Percentiles rank a stretch among this genome's conserved stretches.
Conservation (phyloP, 2,888 invertebrate genomes). For the Sphaeridia pumilis region DNA sequence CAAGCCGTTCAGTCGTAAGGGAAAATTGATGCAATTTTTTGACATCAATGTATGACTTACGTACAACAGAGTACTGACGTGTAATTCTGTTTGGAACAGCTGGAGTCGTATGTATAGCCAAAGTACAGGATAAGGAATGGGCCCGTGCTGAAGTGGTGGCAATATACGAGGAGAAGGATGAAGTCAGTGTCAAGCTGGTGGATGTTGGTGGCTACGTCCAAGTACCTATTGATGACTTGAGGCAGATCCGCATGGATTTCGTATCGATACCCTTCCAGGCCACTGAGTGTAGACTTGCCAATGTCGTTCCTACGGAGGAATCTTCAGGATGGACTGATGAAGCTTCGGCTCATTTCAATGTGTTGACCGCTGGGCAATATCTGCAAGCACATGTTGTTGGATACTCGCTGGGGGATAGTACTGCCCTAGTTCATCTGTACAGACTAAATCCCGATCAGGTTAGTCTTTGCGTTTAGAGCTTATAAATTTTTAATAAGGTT, state of each 20-base stretch:
- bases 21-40: too few species aligned
- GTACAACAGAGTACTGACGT: too few species aligned
- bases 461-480: too few species aligned
- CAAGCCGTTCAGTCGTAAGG: slow-evolving; percentile 60
- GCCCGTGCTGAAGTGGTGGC: slow-evolving; percentile 71
- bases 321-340: slow-evolving; percentile 57
- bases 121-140: slow-evolving; percentile 67
- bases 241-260: slow-evolving; percentile 88
- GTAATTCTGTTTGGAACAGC: too few species aligned
- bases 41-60: slow-evolving; percentile 2
- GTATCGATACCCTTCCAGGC: slow-evolving; percentile 94
- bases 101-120: slow-evolving; percentile 80
- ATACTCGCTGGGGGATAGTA: slow-evolving; percentile 58
- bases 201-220: slow-evolving; percentile 90
- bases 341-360: slow-evolving; percentile 63
- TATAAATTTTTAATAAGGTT: slow-evolving; percentile 16
- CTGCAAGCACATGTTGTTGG: slow-evolving; percentile 80
- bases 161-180: slow-evolving; percentile 49
- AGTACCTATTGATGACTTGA: slow-evolving; percentile 61
- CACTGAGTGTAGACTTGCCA: slow-evolving; percentile 85
- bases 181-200: slow-evolving; percentile 66
- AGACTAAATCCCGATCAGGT: slow-evolving; percentile 61
- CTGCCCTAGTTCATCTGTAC: slow-evolving; percentile 72
- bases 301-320: slow-evolving; percentile 60
- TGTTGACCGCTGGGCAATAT: slow-evolving; percentile 67